Percentiles rank a stretch among this genome's conserved stretches.
These are phyloP conservation scores for Eupithecia insigniata DNA, from an alignment of 2,888 invertebrate species.

Conservation along the genomic window DNA sequence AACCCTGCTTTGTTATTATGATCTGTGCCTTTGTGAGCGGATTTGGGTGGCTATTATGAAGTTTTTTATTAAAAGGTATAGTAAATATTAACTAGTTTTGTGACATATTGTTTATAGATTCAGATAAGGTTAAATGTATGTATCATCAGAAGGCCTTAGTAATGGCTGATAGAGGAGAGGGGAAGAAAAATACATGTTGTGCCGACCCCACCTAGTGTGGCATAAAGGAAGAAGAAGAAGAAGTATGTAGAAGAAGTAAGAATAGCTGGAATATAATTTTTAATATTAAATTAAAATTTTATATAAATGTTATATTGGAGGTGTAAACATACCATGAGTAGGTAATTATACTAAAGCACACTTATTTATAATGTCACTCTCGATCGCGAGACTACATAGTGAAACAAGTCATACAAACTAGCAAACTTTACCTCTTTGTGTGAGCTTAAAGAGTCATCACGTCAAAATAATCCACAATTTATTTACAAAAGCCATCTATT, in stretches of 20 bases:
- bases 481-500: conserved; percentile 33
- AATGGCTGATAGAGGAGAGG: too few relatives aligned
- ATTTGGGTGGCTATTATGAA: conserved; percentile 33
- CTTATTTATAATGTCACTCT: too few relatives aligned
- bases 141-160: not conserved
- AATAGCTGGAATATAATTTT: too few relatives aligned
- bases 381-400: not conserved
- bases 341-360: not conserved
- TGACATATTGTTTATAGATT: not conserved
- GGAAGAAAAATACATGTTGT: too few relatives aligned
- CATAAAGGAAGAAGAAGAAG: too few relatives aligned
- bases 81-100: not conserved
- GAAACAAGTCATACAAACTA: not conserved
- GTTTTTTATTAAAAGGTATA: conserved; percentile 29
- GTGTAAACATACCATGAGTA: not conserved
- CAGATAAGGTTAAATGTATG: not conserved
- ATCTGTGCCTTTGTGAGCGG: conserved; percentile 31
- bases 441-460: not conserved
- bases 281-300: not conserved
- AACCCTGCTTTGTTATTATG: conserved; percentile 55
- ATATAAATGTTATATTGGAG: not conserved
- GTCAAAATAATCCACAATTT: conserved; percentile 29
- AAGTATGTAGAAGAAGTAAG: too few relatives aligned
- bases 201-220: too few relatives aligned
- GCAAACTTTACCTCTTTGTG: not conserved